A percentile compares a stretch with the other conserved stretches of the same genome.
These are phyloP conservation scores for Silvanus unidentatus DNA, from an alignment of 2,888 invertebrate genomes.

Conservation along the genomic window DNA sequence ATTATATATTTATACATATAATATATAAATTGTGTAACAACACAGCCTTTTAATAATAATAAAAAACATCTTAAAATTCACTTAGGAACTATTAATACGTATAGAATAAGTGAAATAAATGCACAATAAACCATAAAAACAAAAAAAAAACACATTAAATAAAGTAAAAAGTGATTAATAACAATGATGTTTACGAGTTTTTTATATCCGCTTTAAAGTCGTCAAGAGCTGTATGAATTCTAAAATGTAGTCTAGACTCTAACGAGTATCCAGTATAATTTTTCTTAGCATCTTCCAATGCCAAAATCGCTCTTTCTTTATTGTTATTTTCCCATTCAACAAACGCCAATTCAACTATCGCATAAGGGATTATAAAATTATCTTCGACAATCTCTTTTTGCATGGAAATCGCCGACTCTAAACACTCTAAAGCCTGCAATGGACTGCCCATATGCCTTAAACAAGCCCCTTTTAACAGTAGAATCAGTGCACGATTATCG, in stretches of 20 bases:
- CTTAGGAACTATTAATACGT: constrained; percentile 4
- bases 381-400: constrained; percentile 75
- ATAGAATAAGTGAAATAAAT: background rate
- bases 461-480: constrained; percentile 78
- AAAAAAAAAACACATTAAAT: too few relatives aligned
- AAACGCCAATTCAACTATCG: constrained; percentile 79
- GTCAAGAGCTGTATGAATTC: constrained; percentile 70
- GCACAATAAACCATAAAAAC: constrained; percentile 1
- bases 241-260: constrained; percentile 84
- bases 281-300: constrained; percentile 78
- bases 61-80: constrained; percentile 6
- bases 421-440: constrained; percentile 69
- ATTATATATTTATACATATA: too few relatives aligned
- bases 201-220: constrained; percentile 43
- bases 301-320: constrained; percentile 58
- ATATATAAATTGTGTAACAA: constrained; percentile 15
- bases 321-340: constrained; percentile 68
- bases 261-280: constrained; percentile 82
- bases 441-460: constrained; percentile 72
- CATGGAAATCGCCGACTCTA: constrained; percentile 56
- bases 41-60: constrained; percentile 15
- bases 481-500: constrained; percentile 70
- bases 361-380: constrained; percentile 77
- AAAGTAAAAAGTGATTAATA: too few relatives aligned
- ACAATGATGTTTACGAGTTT: constrained; percentile 3